Evolutionary conservation across 2,113 vertebrate species (phyloP), one percentile per base, ranked within the genome.

Genomic region (Aythya baeri): DNA sequence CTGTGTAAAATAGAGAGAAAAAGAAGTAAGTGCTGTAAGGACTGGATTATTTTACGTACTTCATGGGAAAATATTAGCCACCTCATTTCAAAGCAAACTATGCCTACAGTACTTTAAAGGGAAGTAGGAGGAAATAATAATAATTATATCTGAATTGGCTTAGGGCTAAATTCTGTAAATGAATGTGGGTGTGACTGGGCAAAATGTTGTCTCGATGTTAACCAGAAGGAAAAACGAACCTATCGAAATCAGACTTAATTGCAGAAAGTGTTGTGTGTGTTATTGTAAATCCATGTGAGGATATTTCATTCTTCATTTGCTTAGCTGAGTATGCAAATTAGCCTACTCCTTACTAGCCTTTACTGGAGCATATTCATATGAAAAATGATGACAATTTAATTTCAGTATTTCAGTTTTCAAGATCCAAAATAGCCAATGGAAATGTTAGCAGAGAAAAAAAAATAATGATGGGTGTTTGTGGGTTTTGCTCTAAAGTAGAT

Each of bases 91-190:
- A 96, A 93, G 90, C 49, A 82, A 96, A 79, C 49, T 73, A n/a
- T 91, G 83, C 66, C 70, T 93, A 26, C 32, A 70, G 50, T 88
- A 79, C 54, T 95, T 96, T 86, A 65, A 75, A 91, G 36, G 41
- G 71, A 94, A 94, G 62, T 50, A 86, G 58, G 86, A 95, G 74
- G 86, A 97, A 96, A 94, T 92, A 87, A 90, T 91, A 91, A 86
- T 91, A 95, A 94, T 95, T 87, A 70, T 62, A 89, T 82, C 88
- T 89, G 86, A 84, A 86, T 80, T 94, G 44, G 80, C 96, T 92
- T 84, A 62, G 49, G 88, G 90, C 90, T 87, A 89, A 96, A 87
- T 95, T 91, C 88, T 84, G 32, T 77, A 85, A 59, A 73, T 87
- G 73, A 94, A 63, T 88, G 76, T 94, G 96, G 92, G 94, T 58